A percentile compares a stretch with the other conserved stretches of the same genome.
phyloP scores from a whole-genome alignment of 2,888 invertebrate genomes.

The Leptogaster cylindrica region DNA sequence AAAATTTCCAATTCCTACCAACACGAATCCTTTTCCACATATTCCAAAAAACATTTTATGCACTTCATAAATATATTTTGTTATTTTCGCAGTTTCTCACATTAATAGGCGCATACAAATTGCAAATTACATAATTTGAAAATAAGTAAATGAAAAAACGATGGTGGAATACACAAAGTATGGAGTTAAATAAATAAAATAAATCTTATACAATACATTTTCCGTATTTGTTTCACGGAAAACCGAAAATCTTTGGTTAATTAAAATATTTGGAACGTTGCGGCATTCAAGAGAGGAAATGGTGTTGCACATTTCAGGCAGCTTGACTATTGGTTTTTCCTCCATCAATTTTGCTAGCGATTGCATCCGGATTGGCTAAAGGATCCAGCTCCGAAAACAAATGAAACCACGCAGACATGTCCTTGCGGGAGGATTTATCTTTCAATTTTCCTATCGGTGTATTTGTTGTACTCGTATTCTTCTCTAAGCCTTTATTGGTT shows the following conservation, averaged over 20 bases:
- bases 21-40: background rate
- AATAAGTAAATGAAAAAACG: no score
- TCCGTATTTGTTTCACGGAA: conserved; percentile 3
- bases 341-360: conserved; percentile 53
- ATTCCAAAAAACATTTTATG: no score
- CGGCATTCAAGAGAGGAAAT: background rate
- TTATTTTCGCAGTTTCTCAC: conserved; percentile 12
- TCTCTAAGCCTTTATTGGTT: conserved; percentile 29
- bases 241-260: conserved; percentile 35
- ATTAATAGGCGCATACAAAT: conserved; percentile 28
- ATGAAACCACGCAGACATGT: conserved; percentile 79
- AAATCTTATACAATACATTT: conserved; percentile 9
- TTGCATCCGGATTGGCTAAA: conserved; percentile 79
- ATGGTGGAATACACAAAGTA: conserved; percentile 9
- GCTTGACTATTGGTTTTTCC: conserved; percentile 64
- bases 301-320: conserved; percentile 56
- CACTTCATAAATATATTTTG: conserved; percentile 35
- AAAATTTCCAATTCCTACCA: no score
- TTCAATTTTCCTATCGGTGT: conserved; percentile 26
- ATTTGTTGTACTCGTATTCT: background rate
- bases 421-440: conserved; percentile 60
- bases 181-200: conserved; percentile 12
- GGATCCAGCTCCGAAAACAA: conserved; percentile 94
- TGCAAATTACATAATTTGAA: no score
- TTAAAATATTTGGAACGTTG: conserved; percentile 17